A percentile compares a stretch with the other conserved stretches of the same genome.
These are phyloP conservation scores for Limnephilus rhombicus DNA, from an alignment of 2,888 invertebrate genomes.

Conservation along the genomic window DNA sequence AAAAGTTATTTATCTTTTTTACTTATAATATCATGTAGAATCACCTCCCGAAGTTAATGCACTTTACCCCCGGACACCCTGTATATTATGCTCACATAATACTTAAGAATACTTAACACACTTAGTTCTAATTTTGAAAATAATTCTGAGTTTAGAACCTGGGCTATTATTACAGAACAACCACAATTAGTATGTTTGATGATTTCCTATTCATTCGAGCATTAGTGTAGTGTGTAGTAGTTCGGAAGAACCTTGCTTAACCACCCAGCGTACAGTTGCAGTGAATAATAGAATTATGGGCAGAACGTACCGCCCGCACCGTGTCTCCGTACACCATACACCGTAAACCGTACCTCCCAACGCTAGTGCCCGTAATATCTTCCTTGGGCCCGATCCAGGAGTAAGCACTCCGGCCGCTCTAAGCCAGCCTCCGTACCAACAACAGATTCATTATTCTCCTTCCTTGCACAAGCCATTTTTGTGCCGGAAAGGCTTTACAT, in stretches of 20 bases:
- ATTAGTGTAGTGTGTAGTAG: not conserved
- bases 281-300: conserved; percentile 11
- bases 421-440: not conserved
- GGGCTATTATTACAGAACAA: too few species aligned
- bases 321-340: not conserved
- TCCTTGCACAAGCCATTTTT: not conserved
- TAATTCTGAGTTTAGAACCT: too few species aligned
- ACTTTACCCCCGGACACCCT: too few species aligned
- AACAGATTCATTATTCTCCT: conserved; percentile 19
- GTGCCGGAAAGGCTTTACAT: not conserved
- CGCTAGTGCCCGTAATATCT: not conserved
- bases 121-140: too few species aligned
- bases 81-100: too few species aligned
- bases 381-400: not conserved
- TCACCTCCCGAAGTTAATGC: too few species aligned
- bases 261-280: not conserved
- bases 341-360: not conserved
- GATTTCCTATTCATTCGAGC: not conserved
- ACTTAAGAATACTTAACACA: too few species aligned
- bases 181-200: too few species aligned
- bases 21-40: too few species aligned
- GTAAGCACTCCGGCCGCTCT: not conserved
- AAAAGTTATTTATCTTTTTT: too few species aligned
- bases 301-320: conserved; percentile 6
- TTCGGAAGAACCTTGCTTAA: not conserved